Conservation (phyloP, 2,113 vertebrate genomes). For the Dendrocopos noguchii region DNA sequence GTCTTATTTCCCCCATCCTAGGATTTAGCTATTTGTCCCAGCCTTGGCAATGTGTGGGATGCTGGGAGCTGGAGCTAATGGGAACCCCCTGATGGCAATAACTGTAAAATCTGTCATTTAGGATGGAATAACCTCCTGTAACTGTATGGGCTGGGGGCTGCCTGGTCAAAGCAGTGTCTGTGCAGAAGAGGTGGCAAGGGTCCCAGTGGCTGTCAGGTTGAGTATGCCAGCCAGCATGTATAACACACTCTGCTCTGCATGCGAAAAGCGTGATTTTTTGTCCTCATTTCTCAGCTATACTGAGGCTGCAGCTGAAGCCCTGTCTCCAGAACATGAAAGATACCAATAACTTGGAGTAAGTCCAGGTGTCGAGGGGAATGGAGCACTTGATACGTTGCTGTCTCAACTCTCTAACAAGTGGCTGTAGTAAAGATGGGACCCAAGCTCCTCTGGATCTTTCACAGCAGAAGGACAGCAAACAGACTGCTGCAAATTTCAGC, state of each 20-base stretch:
- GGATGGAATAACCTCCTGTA: fast-evolving
- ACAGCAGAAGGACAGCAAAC: background rate
- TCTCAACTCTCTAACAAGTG: background rate
- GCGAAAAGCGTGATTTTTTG: fast-evolving
- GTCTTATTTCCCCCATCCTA: background rate
- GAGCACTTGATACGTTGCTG: background rate
- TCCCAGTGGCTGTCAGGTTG: fast-evolving
- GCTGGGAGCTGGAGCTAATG: background rate
- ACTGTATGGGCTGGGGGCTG: background rate
- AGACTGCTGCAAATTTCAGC: background rate
- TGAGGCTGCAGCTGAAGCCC: background rate
- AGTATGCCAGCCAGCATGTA: background rate
- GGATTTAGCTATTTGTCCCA: background rate
- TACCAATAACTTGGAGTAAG: fast-evolving
- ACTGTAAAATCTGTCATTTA: background rate
- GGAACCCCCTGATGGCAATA: background rate
- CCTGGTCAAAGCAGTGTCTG: fast-evolving
- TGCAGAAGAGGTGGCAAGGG: background rate
- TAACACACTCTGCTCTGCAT: fast-evolving
- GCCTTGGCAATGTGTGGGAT: fast-evolving
- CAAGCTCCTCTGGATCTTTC: background rate
- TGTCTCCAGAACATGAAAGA: fast-evolving
- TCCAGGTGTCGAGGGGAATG: background rate
- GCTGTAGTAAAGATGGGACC: background rate
- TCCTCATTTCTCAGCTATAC: background rate